Evolutionary conservation across 1,140 invertebrate genomes (phyloP), one percentile per base, ranked within the genome.

Genomic region (Branchinecta lindahli): DNA sequence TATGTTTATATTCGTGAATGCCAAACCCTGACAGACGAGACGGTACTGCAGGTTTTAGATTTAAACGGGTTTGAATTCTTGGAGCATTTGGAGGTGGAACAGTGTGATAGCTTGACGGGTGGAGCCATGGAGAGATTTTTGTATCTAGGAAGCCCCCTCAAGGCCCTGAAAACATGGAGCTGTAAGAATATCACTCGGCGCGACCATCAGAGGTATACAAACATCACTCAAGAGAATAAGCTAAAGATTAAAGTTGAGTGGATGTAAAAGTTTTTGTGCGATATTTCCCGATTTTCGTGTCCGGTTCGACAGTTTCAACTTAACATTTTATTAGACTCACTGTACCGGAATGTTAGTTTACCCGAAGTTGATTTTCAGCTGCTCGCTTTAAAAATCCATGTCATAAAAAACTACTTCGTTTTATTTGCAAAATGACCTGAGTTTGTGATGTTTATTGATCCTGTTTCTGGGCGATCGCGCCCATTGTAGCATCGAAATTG

Each of bases 81-180:
- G 20, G 71, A 72, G 45, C 71, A 72, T 67, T 66, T 72, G 8
- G 71, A 72, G 44, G 45, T 72, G 15, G 71, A 72, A 33, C 69
- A 72, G 47, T 72, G 71, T 46, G 46, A 69, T 44, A 66, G 18
- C 33, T 7, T 72, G 8, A 72, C 46, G 12, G 45, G 66, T 44
- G 33, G 45, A 66, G 68, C 47, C 15, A 67, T 72, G 15, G 66
- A 70, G 44, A 18, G 45, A 8, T 18, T 70, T 21, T 44, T 71
- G 46, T 65, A 69, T 8, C 20, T 45, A 15, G 61, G 20, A 20
- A 69, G 45, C 44, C 68, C 70, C 9, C 68, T 69, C 18, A 46
- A 66, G 66, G 68, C 45, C 8, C 46, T 72, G 15, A 72, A 72
- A 70, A 44, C 70, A 18, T 72, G 71, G 71, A 68, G 69, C 45